Base-by-base conservation (phyloP, 2,797 vertebrate genomes). In the Cercopithecus neglectus region DNA sequence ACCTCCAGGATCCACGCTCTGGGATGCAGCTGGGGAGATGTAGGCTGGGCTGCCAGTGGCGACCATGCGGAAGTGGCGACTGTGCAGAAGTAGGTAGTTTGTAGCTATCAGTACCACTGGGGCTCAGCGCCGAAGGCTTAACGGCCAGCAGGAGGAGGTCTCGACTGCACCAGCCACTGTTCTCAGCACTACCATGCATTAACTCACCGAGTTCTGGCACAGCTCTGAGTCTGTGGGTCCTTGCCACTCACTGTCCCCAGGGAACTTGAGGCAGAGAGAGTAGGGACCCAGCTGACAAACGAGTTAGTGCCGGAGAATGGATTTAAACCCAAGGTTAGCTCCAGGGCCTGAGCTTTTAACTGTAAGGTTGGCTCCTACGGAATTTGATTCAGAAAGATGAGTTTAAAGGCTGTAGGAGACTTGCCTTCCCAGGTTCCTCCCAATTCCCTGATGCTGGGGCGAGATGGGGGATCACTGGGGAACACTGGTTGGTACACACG, bases 121-220 rank as follows among this genome's bases (percentile, higher is more conserved):
- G 30, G 50, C 36, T 5, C 0, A 24, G 74, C n/a, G n/a, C 30
- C 8, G 9, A 57, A 67, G 28, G 75, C n/a, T 39, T 4, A 4
- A 7, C 1, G 7, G 6, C 21, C 33, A 13, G 50, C 19, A 6
- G 11, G 2, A 8, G 11, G 5, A 8, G 19, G 61, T 21, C 36
- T 39, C 1, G 1, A 10, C 1, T 8, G 26, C 0, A 2, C 19
- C 5, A 13, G 50, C 36, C 33, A 2, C 0, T 1, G 87, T n/a
- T 59, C 44, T 83, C 3, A 6, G 59, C 11, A 19, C 21, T 1
- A 6, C 44, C 76, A 28, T 1, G 0, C 2, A 3, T 4, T 1
- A 5, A 89, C 64, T 24, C 41, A 5, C 22, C 11, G 11, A 36
- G 17, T 12, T 88, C 57, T 19, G 12, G 10, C 39, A 16, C 0